Conservation (phyloP, 2,888 invertebrate species). For the Tigriopus californicus region DNA sequence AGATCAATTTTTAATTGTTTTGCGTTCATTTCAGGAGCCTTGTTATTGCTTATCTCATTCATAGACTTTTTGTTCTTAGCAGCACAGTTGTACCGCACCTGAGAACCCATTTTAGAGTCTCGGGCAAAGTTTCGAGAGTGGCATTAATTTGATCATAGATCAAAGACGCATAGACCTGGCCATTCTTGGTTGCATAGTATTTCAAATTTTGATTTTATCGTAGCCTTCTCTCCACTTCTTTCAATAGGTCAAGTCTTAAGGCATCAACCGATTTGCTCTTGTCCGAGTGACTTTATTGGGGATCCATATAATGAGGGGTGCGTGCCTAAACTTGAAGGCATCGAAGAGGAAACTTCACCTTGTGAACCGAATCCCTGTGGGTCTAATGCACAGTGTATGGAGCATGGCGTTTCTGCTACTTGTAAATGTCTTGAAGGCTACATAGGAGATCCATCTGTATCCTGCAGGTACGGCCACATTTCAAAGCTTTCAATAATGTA, state of each 20-base stretch:
- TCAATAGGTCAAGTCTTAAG: conserved; percentile 43
- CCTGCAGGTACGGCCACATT: conserved; percentile 35
- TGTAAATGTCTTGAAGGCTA: conserved; percentile 43
- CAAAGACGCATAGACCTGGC: no score
- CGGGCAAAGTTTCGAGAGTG: no score
- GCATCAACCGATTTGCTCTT: conserved; percentile 56
- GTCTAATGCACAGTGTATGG: conserved; percentile 43
- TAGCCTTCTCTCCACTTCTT: conserved; percentile 10
- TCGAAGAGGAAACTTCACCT: conserved; percentile 7
- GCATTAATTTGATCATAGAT: no score
- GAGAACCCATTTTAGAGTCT: no score
- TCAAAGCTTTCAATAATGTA: no score
- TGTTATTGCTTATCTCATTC: no score
- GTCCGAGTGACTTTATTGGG: conserved; percentile 47
- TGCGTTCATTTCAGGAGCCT: no score
- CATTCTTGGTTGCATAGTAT: no score
- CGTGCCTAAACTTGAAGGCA: conserved; percentile 15
- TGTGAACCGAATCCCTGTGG: conserved; percentile 37
- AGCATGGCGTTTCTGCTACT: conserved; percentile 53
- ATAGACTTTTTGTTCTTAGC: no score
- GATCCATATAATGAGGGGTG: conserved; percentile 34
- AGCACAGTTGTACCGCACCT: no score
- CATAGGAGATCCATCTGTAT: conserved; percentile 22
- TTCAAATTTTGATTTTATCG: no score
- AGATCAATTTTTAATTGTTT: no score